phyloP scores from a whole-genome alignment of 2,888 invertebrate genomes.

The Mayetiola destructor region DNA sequence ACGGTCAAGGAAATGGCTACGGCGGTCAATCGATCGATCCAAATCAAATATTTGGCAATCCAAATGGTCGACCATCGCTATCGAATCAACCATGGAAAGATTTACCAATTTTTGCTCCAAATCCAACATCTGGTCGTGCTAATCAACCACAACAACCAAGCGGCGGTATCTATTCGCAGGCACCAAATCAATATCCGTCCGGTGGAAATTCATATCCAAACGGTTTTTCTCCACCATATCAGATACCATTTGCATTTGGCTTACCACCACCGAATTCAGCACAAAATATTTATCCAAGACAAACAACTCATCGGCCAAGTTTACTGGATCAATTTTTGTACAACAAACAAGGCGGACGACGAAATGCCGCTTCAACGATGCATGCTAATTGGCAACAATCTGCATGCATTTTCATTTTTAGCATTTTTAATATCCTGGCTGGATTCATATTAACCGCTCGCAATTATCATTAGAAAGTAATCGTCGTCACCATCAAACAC shows the following conservation, averaged over 20 bases:
- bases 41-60: constrained; percentile 34
- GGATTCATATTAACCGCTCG: constrained; percentile 1
- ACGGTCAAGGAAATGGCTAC: constrained; percentile 17
- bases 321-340: constrained; percentile 24
- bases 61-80: constrained; percentile 30
- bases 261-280: constrained; percentile 16
- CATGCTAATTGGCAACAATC: not conserved
- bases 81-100: constrained; percentile 25
- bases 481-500: not conserved
- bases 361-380: constrained; percentile 2
- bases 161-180: constrained; percentile 35
- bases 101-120: constrained; percentile 12
- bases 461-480: not conserved
- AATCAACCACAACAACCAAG: constrained; percentile 31
- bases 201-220: not conserved
- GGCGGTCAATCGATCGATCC: constrained; percentile 35
- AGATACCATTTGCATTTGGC: constrained; percentile 14
- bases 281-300: constrained; percentile 18
- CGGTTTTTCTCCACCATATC: constrained; percentile 19
- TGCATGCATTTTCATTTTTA: constrained; percentile 1
- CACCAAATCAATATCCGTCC: constrained; percentile 24
- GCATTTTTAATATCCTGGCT: not conserved
- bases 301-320: constrained; percentile 32
- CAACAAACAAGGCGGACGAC: constrained; percentile 18
- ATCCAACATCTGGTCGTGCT: not conserved